Evolutionary conservation across 2,888 invertebrate species (phyloP), one percentile per base, ranked within the genome.

Genomic region (Phania funesta): DNA sequence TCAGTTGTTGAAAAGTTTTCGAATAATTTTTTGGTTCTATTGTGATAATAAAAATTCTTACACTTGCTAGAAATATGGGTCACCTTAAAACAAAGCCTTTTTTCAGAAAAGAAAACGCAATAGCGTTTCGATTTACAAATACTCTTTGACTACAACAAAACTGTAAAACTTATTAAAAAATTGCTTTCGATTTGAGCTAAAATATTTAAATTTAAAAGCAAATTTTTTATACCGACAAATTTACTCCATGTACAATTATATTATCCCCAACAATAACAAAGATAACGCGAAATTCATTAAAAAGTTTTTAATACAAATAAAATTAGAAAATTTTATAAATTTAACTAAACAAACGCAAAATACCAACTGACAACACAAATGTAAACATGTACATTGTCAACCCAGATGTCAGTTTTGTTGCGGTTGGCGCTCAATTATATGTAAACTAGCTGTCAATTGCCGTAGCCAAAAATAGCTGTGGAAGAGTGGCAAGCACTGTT

Each of bases 351-450:
- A 35, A 24, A n/a, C n/a, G 6, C 5, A 50, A 67, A 20, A 35
- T n/a, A 20, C 44, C 35, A 11, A 44, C 71, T 73, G 71, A 58
- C 78, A 78, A 67, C 58, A 32, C 20, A 65, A 78, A 73, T 50
- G 80, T 79, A 83, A 83, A 84, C 83, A 80, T 76, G 73, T 84
- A 56, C 71, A 83, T 85, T 85, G 85, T 85, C 85, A 85, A 84
- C 84, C 79, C 83, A 82, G 74, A 80, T 86, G 84, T 85, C 84
- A 81, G 83, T 81, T 58, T 56, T 70, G 80, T 65, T 74, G 83
- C 60, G 80, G 80, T 74, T 74, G 73, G 82, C 82, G 82, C 82
- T 82, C 78, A 78, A 83, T 80, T 80, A 80, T 58, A 76, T 75
- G 75, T 82, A 80, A 75, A 78, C 83, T 67, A 71, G 71, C 82